Evolutionary conservation across 2,888 invertebrate species (phyloP), one percentile per base, ranked within the genome.

Genomic region (Athetis lepigone): DNA sequence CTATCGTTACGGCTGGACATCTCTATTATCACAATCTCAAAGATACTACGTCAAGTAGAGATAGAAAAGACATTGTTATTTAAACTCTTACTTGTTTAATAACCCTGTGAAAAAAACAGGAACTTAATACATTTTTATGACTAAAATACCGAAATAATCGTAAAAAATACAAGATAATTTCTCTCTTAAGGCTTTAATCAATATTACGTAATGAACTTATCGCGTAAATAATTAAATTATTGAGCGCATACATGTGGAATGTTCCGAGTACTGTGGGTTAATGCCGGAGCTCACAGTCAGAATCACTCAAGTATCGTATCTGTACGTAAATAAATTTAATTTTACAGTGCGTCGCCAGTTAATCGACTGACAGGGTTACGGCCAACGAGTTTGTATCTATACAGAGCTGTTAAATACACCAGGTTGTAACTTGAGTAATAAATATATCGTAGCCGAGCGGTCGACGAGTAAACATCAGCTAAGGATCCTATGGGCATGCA

Each of bases 251-350:
- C 66, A 69, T 75, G 62, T 73, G 84, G 85, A 86, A 84, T 84
- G 85, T 66, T 40, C 76, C 43, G 56, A 66, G 71, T 70, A 72
- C 73, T 37, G 49, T 75, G 58, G 58, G 64, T 74, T 75, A 74
- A 77, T 71, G 74, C 57, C 73, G 66, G 63, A 61, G 71, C 59
- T 52, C 59, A 45, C 62, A 60, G 56, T 77, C 67, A 70, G 62
- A 60, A 61, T 77, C 67, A 70, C 71, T 80, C 71, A 46, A 67
- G 77, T 81, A 80, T 85, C 80, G 70, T 89, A 89, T 89, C 86
- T 82, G 77, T 82, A 87, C 83, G 86, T 89, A 87, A 88, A 91
- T 90, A 90, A 89, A 90, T 90, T 88, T 82, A 88, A 88, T 87
- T 91, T 91, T 87, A 91, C 86, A 85, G 84, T 84, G 76, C 87